These are phyloP conservation scores for Romanogobio albipinnatus DNA, from an alignment of 2,113 vertebrate species.

Conservation along the genomic window DNA sequence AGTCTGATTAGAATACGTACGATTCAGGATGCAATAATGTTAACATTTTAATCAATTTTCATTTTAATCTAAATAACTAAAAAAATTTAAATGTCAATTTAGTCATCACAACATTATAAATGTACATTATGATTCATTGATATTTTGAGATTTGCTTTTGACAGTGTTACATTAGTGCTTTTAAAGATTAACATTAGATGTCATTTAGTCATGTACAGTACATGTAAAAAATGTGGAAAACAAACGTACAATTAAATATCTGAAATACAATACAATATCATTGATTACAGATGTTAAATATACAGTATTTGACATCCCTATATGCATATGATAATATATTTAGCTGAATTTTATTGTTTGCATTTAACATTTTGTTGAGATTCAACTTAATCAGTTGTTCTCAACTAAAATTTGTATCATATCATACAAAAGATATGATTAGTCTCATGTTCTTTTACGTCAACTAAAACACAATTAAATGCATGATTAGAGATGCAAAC, in stretches of 20 bases:
- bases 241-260: neutral
- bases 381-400: no score
- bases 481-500: neutral
- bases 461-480: neutral
- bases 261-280: neutral
- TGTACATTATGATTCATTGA: neutral
- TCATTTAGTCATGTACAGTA: neutral
- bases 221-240: neutral
- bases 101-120: neutral
- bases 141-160: neutral
- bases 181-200: no score
- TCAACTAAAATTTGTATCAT: no score
- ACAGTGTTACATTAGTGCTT: neutral
- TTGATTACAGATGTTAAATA: neutral
- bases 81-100: neutral
- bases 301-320: no score
- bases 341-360: no score
- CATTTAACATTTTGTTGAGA: no score
- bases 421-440: neutral
- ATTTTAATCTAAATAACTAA: neutral
- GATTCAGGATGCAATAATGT: neutral
- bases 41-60: neutral
- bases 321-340: no score
- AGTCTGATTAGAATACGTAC: neutral
- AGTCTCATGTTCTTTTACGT: neutral